phyloP scores from a whole-genome alignment of 1,140 invertebrate genomes.

The Phenacoccus solenopsis region DNA sequence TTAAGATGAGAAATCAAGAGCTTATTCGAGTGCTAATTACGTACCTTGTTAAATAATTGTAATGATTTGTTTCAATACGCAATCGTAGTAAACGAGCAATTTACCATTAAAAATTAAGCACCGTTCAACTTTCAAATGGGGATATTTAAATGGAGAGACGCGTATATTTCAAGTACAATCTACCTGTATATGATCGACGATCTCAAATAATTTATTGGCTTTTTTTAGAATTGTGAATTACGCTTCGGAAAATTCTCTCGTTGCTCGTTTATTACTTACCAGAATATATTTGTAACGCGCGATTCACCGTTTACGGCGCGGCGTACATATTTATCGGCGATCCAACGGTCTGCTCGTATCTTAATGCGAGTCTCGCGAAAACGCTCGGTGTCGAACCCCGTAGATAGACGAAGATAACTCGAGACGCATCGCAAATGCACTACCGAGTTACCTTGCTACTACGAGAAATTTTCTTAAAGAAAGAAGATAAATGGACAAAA shows the following conservation, averaged over 20 bases:
- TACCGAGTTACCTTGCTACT: too few relatives aligned
- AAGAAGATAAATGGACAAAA: too few relatives aligned
- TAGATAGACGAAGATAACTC: too few relatives aligned
- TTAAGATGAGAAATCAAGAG: conserved; percentile 10
- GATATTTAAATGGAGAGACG: too few relatives aligned
- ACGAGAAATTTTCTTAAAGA: too few relatives aligned
- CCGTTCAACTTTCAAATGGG: neutral
- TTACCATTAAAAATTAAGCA: neutral
- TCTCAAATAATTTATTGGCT: neutral
- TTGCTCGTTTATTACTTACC: conserved; percentile 12
- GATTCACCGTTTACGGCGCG: too few relatives aligned
- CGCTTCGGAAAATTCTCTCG: neutral
- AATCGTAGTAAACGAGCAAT: conserved; percentile 9
- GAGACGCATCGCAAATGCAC: too few relatives aligned
- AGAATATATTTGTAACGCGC: conserved; percentile 9
- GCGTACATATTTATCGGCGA: too few relatives aligned
- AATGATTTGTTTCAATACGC: neutral
- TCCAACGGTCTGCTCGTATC: too few relatives aligned
- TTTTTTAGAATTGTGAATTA: neutral
- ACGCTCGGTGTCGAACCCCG: too few relatives aligned
- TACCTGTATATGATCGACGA: neutral
- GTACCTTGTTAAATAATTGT: neutral
- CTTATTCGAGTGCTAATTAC: conserved; percentile 15
- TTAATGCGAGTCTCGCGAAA: too few relatives aligned
- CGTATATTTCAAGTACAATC: neutral